phyloP scores from a whole-genome alignment of 2,113 vertebrate genomes.

The Bubalus kerabau region DNA sequence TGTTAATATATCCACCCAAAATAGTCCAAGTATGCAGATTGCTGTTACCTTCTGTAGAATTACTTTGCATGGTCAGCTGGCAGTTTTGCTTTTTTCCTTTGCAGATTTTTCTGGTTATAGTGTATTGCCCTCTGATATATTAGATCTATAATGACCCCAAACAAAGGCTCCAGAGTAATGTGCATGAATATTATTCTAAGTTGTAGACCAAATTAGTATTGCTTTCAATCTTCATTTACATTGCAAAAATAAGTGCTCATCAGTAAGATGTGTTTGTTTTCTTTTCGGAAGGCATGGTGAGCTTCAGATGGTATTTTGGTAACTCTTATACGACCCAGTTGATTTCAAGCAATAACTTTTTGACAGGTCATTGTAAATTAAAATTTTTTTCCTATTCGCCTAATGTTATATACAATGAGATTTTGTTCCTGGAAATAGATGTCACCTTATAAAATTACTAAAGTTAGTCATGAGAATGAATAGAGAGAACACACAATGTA shows the following conservation, averaged over 20 bases:
- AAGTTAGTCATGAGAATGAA: constrained; percentile 29
- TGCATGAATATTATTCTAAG: background rate
- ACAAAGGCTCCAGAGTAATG: background rate
- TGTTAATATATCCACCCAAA: background rate
- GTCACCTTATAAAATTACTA: background rate
- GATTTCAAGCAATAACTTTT: background rate
- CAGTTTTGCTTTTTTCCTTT: background rate
- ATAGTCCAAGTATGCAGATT: background rate
- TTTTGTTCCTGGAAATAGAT: constrained; percentile 20
- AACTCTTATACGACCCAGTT: background rate
- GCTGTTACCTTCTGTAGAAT: background rate
- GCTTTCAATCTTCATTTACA: background rate
- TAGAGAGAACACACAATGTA: background rate
- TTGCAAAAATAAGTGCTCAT: background rate
- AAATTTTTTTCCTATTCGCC: background rate
- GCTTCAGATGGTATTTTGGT: background rate
- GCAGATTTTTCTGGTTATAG: background rate
- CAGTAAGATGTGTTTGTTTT: background rate
- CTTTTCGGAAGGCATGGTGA: background rate
- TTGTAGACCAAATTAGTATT: background rate
- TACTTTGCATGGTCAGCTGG: background rate
- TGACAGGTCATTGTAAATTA: constrained; percentile 6
- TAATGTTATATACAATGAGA: background rate
- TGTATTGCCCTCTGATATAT: background rate
- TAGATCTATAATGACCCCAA: background rate